Evolutionary conservation across 1,140 invertebrate genomes (phyloP).

Genomic region (Medauroidea extradentata): DNA sequence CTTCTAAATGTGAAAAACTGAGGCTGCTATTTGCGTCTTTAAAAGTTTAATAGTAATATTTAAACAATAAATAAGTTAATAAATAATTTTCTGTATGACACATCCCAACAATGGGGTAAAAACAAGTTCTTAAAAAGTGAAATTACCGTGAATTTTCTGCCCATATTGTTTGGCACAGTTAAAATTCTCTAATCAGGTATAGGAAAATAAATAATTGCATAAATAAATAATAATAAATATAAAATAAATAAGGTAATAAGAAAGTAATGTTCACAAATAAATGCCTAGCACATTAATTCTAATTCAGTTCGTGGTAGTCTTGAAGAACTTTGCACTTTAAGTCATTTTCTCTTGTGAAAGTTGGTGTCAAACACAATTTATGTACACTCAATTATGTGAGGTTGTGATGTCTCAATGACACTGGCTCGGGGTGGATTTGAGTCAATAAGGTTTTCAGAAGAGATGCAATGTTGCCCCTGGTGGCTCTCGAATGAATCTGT

Average conservation of each 20-base stretch:
- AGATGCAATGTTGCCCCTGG: conserved; percentile 6
- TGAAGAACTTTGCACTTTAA: not conserved
- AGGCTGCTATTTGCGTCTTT: too few relatives aligned
- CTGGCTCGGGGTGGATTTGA: conserved; percentile 64
- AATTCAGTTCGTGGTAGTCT: not conserved
- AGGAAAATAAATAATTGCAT: not conserved
- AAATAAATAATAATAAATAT: not conserved
- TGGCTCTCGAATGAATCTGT: conserved; percentile 6
- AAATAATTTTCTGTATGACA: too few relatives aligned
- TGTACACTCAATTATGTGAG: conserved; percentile 83
- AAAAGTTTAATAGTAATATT: too few relatives aligned
- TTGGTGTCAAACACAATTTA: conserved; percentile 44
- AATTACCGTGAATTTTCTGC: too few relatives aligned
- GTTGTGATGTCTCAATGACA: conserved; percentile 79
- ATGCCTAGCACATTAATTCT: not conserved
- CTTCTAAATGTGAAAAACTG: too few relatives aligned
- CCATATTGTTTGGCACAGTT: too few relatives aligned
- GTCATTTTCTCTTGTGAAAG: not conserved
- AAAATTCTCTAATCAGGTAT: not conserved
- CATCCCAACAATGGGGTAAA: too few relatives aligned
- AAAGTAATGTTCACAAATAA: not conserved
- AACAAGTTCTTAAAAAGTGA: too few relatives aligned
- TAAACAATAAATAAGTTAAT: too few relatives aligned
- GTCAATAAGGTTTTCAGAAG: conserved; percentile 1
- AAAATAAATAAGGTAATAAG: too few relatives aligned